Conservation (phyloP, 2,113 vertebrate genomes). For the Arothron firmamentum region DNA sequence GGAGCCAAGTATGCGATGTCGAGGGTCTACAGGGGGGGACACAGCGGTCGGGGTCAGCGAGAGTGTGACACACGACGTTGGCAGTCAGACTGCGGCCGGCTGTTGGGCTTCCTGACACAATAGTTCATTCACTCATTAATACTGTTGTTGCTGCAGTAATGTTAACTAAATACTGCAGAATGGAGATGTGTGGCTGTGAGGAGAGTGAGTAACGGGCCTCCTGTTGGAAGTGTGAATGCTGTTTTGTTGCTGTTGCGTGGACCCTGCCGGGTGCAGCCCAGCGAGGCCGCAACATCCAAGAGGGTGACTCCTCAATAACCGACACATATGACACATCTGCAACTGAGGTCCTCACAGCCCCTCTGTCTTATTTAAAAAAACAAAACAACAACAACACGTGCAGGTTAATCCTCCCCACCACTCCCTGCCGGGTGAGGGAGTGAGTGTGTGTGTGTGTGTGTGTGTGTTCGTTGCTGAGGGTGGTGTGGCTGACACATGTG, state of each 20-base stretch:
- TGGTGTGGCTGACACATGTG: conserved; percentile 70
- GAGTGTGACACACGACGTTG: conserved; percentile 34
- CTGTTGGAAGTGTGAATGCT: not conserved
- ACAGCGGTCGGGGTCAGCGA: conserved; percentile 43
- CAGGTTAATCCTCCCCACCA: not conserved
- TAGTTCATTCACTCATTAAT: conserved; percentile 4
- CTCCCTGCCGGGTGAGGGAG: not conserved
- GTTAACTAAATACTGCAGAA: not conserved
- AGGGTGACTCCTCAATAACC: conserved; percentile 6
- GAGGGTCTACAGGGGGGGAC: conserved; percentile 7
- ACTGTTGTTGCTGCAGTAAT: not conserved
- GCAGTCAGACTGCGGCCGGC: conserved; percentile 11
- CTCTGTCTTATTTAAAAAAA: too few relatives aligned
- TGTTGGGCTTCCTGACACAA: conserved; percentile 18
- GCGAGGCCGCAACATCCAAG: conserved; percentile 18
- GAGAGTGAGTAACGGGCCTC: not conserved
- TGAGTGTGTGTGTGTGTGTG: conserved; percentile 30
- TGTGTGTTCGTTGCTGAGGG: conserved; percentile 13
- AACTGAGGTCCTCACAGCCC: not conserved
- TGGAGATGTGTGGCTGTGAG: not conserved
- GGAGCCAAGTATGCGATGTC: too few relatives aligned
- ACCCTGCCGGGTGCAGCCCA: not conserved
- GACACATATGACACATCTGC: not conserved
- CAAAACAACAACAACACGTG: too few relatives aligned
- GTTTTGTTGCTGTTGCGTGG: too few relatives aligned